Conservation (phyloP, 2,113 vertebrate genomes). For the Syngnathoides biaculeatus region DNA sequence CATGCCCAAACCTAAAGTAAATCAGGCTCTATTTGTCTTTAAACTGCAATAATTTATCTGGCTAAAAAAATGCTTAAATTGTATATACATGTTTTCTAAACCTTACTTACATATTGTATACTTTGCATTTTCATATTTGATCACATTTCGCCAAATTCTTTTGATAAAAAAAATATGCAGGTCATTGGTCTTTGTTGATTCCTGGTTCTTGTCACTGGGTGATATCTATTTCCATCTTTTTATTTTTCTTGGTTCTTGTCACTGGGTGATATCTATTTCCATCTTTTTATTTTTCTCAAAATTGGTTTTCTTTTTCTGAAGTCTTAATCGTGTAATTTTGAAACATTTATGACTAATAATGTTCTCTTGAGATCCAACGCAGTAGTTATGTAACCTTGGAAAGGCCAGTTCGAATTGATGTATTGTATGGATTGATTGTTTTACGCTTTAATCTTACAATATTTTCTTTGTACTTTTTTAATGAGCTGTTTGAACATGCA, state of each 20-base stretch:
- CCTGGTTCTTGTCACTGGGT: constrained; percentile 46
- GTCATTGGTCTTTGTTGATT: constrained; percentile 43
- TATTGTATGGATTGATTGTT: constrained; percentile 53
- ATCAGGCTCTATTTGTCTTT: constrained; percentile 2
- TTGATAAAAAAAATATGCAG: constrained; percentile 56
- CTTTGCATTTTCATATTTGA: constrained; percentile 22
- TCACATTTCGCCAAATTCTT: constrained; percentile 49
- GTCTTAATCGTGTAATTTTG: not conserved
- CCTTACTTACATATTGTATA: constrained; percentile 9
- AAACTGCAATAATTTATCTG: constrained; percentile 47
- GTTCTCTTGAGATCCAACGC: constrained; percentile 11
- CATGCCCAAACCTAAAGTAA: not conserved
- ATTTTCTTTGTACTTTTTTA: constrained; percentile 66
- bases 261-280: constrained; percentile 40
- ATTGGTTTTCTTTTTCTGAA: constrained; percentile 27
- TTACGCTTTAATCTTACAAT: constrained; percentile 50
- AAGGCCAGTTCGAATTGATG: constrained; percentile 32
- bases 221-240: constrained; percentile 24
- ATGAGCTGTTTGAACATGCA: constrained; percentile 61
- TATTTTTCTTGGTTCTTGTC: constrained; percentile 42
- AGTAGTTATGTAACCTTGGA: constrained; percentile 2
- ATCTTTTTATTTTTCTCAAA: constrained; percentile 32
- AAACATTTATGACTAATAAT: constrained; percentile 18
- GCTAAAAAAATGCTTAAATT: constrained; percentile 18
- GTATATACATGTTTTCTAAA: constrained; percentile 9